A percentile compares a stretch with the other conserved stretches of the same genome.
Conservation (phyloP, 2,888 invertebrate genomes). For the Epinotia bilunana region DNA sequence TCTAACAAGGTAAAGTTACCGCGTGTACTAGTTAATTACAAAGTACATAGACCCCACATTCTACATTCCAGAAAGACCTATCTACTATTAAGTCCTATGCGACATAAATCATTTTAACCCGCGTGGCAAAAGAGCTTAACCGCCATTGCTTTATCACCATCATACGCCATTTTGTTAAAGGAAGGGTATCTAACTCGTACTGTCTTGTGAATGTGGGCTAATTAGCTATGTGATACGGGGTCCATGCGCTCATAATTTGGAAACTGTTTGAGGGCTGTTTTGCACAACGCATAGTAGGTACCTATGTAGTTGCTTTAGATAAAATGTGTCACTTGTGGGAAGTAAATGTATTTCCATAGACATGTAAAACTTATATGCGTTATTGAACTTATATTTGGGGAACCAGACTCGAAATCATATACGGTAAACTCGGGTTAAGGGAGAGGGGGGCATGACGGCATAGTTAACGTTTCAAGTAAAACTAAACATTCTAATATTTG, state of each 20-base stretch:
- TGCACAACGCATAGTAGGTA: not conserved
- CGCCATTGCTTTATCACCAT: no score
- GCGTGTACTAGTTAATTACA: constrained; percentile 65
- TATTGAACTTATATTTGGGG: no score
- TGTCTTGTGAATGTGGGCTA: constrained; percentile 57
- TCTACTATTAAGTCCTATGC: no score
- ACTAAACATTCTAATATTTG: no score
- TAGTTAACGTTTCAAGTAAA: no score
- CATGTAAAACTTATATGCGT: no score
- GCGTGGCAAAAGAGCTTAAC: not conserved
- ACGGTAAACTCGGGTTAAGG: no score
- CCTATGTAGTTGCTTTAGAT: not conserved
- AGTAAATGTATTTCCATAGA: no score
- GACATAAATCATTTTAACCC: not conserved
- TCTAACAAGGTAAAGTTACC: constrained; percentile 71
- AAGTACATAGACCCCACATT: constrained; percentile 57
- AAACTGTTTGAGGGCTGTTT: not conserved
- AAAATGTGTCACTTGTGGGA: no score
- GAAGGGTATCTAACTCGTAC: constrained; percentile 13
- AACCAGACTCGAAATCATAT: no score
- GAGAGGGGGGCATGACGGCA: no score
- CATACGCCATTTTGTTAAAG: not conserved
- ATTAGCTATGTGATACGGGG: constrained; percentile 29
- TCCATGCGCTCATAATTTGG: constrained; percentile 16
- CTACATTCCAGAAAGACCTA: not conserved